Conservation (phyloP, 2,888 invertebrate species). For the Lycaena phlaeas region DNA sequence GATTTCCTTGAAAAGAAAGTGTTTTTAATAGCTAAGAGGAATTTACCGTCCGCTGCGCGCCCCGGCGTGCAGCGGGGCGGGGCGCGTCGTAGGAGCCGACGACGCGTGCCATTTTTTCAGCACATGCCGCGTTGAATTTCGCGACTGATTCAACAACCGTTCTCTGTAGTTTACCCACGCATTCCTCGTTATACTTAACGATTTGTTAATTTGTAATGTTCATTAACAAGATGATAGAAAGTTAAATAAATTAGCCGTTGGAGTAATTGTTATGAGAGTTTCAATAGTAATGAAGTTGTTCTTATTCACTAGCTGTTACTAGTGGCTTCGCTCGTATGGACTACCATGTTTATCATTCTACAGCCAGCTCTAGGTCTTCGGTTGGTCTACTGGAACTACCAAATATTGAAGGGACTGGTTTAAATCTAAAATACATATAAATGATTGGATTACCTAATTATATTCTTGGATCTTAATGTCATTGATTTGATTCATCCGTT, state of each 20-base stretch:
- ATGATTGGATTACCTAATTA: too few species aligned
- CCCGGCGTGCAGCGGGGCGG: background rate
- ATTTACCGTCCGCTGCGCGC: background rate
- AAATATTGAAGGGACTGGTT: too few species aligned
- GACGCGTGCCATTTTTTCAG: conserved; percentile 4
- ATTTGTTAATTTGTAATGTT: background rate
- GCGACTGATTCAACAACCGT: background rate
- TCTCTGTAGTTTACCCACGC: background rate
- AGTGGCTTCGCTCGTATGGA: too few species aligned
- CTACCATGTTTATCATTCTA: too few species aligned
- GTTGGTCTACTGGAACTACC: too few species aligned
- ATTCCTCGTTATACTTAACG: background rate
- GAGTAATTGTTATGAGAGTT: too few species aligned
- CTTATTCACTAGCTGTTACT: too few species aligned
- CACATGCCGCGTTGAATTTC: conserved; percentile 1
- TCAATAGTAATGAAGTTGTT: too few species aligned
- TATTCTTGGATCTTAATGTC: too few species aligned
- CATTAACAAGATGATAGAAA: background rate
- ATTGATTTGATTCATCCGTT: too few species aligned
- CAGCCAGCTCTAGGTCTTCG: too few species aligned
- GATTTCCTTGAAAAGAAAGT: conserved; percentile 6
- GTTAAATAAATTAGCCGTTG: background rate
- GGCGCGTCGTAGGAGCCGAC: background rate
- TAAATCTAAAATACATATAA: too few species aligned
- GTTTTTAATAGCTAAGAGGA: conserved; percentile 1